Percentiles rank a stretch among this genome's conserved stretches.
Evolutionary conservation across 1,140 invertebrate species (phyloP).

Genomic region (Chymomyza costata): DNA sequence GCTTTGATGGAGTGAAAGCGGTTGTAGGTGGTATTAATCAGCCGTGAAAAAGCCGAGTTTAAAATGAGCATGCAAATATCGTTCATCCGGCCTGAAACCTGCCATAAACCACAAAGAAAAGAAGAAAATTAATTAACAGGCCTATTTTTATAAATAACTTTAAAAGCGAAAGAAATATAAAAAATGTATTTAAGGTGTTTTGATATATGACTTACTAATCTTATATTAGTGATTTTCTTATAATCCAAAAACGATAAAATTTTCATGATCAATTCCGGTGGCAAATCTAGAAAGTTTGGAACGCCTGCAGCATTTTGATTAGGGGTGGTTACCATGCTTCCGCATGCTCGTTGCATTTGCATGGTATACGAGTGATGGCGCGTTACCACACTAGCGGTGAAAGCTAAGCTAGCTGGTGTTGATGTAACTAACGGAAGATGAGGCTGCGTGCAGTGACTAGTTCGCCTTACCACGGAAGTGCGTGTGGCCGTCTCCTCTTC

Average conservation of each 20-base stretch:
- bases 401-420: slow-evolving; percentile 23
- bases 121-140: slow-evolving; percentile 21
- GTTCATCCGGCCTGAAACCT: slow-evolving; percentile 88
- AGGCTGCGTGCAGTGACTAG: slow-evolving; percentile 25
- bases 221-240: slow-evolving; percentile 84
- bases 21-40: slow-evolving; percentile 87
- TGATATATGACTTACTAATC: slow-evolving; percentile 83
- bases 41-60: slow-evolving; percentile 87
- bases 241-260: slow-evolving; percentile 85
- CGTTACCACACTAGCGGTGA: slow-evolving; percentile 30
- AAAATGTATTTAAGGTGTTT: no score
- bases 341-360: slow-evolving; percentile 38
- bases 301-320: not conserved
- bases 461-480: slow-evolving; percentile 51
- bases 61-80: slow-evolving; percentile 84
- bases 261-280: slow-evolving; percentile 86
- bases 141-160: no score
- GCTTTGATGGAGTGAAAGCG: slow-evolving; percentile 89
- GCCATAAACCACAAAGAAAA: slow-evolving; percentile 70
- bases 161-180: no score
- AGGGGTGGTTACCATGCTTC: not conserved
- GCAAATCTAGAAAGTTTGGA: slow-evolving; percentile 81
- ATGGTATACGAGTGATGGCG: slow-evolving; percentile 26
- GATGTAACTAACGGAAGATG: slow-evolving; percentile 1
- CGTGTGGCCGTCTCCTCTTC: slow-evolving; percentile 55